Evolutionary conservation across 1,140 invertebrate genomes (phyloP), one percentile per base, ranked within the genome.

Genomic region (Drosophila repletoides): DNA sequence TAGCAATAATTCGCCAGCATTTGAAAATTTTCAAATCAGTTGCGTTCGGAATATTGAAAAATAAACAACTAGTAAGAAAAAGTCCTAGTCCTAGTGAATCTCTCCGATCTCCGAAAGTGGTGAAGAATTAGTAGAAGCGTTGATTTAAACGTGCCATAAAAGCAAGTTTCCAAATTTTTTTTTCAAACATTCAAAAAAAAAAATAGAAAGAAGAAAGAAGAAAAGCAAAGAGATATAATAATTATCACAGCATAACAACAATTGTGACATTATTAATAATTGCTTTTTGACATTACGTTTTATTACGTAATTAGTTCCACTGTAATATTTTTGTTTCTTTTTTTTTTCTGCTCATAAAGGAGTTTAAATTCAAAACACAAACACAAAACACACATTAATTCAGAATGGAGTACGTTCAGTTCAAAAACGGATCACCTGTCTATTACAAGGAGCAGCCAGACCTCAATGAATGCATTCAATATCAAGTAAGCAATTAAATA

Each of bases 41-140:
- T 90, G 88, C 88, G 89, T 90, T 90, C 88, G 88, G 88, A 90
- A 90, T 88, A 90, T 90, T 90, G 88, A 88, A 87, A 89, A 89
- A 89, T 80, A 84, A 88, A 89, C 80, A 88, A 88, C 79, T 66
- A 77, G 68, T 59, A 21, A 68, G 56, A 59, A 80, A 74, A 76
- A 66, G 7, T 88, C 55, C 58, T 58, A 79, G 55, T 80, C 73
- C 73, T 72, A 70, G 87, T 86, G 73, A 74, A 88, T 71, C n/a
- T n/a, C n/a, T n/a, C n/a, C 75, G 81, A 88, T 79, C 84, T 88
- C 72, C 64, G 56, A 45, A 69, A 61, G 65, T 72, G 58, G 53
- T 71, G 52, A 56, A 65, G 67, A 69, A 63, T 31, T 46, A 52
- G 79, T 36, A 52, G 24, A 58, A 70, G 63, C 80, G 72, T 80